phyloP scores from a whole-genome alignment of 2,888 invertebrate genomes.

The Acanthosoma haemorrhoidale region DNA sequence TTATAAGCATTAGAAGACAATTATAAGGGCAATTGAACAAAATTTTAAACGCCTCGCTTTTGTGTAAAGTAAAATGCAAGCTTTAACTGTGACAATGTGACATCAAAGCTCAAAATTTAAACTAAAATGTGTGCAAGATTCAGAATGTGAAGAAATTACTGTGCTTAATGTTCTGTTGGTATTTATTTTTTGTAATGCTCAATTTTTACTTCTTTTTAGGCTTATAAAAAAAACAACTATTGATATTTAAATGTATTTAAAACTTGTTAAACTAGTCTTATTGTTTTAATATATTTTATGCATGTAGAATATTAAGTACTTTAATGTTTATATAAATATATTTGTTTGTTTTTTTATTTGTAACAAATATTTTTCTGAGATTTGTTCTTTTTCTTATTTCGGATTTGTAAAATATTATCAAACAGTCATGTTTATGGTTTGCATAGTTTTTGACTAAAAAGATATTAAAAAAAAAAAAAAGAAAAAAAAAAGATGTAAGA shows the following conservation, averaged over 20 bases:
- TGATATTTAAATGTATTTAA: neutral
- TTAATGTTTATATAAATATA: neutral
- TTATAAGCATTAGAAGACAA: conserved; percentile 17
- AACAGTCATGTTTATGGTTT: neutral
- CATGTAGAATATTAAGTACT: neutral
- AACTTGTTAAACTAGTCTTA: conserved; percentile 10
- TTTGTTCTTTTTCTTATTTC: too few relatives aligned
- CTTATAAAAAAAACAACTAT: neutral
- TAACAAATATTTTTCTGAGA: neutral
- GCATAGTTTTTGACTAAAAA: neutral
- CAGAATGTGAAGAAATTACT: conserved; percentile 18
- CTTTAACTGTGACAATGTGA: conserved; percentile 30
- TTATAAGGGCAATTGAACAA: neutral
- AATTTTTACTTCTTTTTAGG: neutral
- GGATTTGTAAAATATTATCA: neutral
- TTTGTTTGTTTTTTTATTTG: neutral
- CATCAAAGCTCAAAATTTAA: conserved; percentile 27
- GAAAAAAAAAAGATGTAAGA: neutral
- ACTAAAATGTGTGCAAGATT: conserved; percentile 21
- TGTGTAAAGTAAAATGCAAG: conserved; percentile 28
- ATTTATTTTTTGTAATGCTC: conserved; percentile 17
- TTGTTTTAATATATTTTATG: neutral
- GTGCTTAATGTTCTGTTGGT: neutral
- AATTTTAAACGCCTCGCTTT: conserved; percentile 25
- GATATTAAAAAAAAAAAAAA: neutral